phyloP scores from a whole-genome alignment of 2,797 vertebrate species.

The Gymnoscopelus braueri region DNA sequence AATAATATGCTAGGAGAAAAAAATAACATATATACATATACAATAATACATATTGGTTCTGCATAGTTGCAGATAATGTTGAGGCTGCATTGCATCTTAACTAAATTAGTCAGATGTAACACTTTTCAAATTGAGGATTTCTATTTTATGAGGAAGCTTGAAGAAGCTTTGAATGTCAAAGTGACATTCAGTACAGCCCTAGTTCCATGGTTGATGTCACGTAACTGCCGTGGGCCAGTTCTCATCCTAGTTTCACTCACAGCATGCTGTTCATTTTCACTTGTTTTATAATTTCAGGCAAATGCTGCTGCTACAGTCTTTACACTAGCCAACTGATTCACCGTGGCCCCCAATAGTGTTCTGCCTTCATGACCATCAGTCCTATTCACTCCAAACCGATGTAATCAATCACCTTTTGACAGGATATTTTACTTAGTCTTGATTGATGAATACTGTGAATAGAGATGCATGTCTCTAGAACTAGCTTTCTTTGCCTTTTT shows the following conservation, averaged over 20 bases:
- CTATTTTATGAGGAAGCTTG: no score
- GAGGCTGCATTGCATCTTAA: no score
- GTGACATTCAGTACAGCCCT: no score
- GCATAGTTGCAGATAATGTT: no score
- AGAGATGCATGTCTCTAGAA: conserved; percentile 66
- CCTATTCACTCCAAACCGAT: conserved; percentile 5
- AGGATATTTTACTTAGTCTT: conserved; percentile 23
- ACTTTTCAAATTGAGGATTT: no score
- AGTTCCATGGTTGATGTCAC: not conserved
- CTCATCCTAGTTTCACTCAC: conserved; percentile 6
- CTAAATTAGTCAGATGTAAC: no score
- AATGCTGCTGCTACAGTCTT: conserved; percentile 50
- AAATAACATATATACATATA: no score
- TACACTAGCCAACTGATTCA: conserved; percentile 49
- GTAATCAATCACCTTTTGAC: conserved; percentile 14
- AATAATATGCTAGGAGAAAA: no score
- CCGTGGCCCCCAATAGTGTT: conserved; percentile 53
- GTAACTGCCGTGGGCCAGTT: not conserved
- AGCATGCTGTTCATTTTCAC: conserved; percentile 52
- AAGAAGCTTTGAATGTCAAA: no score
- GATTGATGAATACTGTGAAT: conserved; percentile 69
- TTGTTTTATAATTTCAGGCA: conserved; percentile 30
- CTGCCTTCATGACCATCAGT: conserved; percentile 22
- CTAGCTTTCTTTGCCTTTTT: conserved; percentile 47
- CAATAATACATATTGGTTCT: no score